These are phyloP conservation scores for Chydorus sphaericus DNA, from an alignment of 2,888 invertebrate genomes.

Conservation along the genomic window DNA sequence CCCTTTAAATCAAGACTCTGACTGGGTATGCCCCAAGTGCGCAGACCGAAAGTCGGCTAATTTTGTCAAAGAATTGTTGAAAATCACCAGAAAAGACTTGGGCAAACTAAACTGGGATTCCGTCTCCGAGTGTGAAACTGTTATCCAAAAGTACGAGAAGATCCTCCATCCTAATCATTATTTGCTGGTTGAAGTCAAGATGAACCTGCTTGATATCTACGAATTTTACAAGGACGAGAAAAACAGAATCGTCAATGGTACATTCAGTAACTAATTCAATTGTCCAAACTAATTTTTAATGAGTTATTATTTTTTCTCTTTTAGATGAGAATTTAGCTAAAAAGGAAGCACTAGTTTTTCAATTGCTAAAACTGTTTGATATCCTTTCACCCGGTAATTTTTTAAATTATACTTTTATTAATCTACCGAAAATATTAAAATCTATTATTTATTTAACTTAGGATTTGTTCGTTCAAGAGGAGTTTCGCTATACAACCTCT, in stretches of 20 bases:
- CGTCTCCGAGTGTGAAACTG: conserved; percentile 12
- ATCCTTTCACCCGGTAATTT: too few species aligned
- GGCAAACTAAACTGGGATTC: conserved; percentile 16
- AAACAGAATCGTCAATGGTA: conserved; percentile 40
- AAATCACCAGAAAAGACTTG: conserved; percentile 19
- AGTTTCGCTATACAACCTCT: too few species aligned
- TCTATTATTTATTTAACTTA: too few species aligned
- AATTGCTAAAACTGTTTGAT: too few species aligned
- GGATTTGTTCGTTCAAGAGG: too few species aligned
- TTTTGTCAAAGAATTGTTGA: conserved; percentile 6
- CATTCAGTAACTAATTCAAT: too few species aligned
- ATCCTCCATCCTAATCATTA: conserved; percentile 53
- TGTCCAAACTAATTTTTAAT: too few species aligned
- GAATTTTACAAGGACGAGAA: conserved; percentile 42
- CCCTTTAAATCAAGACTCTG: conserved; percentile 29
- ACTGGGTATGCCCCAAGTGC: conserved; percentile 27
- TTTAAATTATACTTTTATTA: too few species aligned
- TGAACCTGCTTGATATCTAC: conserved; percentile 54
- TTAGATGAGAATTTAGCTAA: too few species aligned
- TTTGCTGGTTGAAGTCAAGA: conserved; percentile 56
- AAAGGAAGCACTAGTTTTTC: too few species aligned
- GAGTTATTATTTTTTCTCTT: too few species aligned
- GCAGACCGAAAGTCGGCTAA: background rate
- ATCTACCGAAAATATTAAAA: too few species aligned
- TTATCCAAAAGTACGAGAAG: conserved; percentile 29